These are phyloP conservation scores for Cataglyphis albicans DNA, from an alignment of 2,888 invertebrate genomes.

Conservation along the genomic window DNA sequence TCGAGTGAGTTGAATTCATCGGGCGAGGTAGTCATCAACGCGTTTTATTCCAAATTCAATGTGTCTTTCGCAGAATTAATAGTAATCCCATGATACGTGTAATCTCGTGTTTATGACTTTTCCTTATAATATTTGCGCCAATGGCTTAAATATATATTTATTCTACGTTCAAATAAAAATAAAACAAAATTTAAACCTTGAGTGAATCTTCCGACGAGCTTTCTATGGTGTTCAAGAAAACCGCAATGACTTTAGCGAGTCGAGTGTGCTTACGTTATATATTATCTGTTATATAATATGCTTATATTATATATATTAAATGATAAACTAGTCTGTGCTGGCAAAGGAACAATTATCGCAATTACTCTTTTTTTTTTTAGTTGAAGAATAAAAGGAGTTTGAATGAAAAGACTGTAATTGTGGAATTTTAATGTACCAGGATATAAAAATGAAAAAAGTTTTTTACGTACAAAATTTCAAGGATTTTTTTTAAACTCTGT, in stretches of 20 bases:
- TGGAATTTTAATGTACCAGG: neutral
- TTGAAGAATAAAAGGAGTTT: neutral
- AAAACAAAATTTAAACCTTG: slow-evolving; percentile 14
- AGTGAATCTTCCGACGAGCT: neutral
- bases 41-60: slow-evolving; percentile 57
- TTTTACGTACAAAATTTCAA: neutral
- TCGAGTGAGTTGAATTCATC: slow-evolving; percentile 29
- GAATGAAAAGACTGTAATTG: neutral
- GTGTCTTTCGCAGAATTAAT: slow-evolving; percentile 14
- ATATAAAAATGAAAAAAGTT: neutral
- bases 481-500: neutral
- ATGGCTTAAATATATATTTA: neutral
- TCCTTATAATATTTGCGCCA: neutral
- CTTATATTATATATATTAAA: no score
- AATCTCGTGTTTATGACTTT: neutral
- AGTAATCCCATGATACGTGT: neutral
- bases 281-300: no score
- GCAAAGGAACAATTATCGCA: neutral
- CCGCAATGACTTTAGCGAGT: neutral
- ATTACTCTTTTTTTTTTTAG: neutral
- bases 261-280: neutral
- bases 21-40: slow-evolving; percentile 39
- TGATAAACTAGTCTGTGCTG: neutral
- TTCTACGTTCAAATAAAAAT: neutral
- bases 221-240: neutral